phyloP scores from a whole-genome alignment of 64 coral and sea anemone genomes.

The Acropora yongei region DNA sequence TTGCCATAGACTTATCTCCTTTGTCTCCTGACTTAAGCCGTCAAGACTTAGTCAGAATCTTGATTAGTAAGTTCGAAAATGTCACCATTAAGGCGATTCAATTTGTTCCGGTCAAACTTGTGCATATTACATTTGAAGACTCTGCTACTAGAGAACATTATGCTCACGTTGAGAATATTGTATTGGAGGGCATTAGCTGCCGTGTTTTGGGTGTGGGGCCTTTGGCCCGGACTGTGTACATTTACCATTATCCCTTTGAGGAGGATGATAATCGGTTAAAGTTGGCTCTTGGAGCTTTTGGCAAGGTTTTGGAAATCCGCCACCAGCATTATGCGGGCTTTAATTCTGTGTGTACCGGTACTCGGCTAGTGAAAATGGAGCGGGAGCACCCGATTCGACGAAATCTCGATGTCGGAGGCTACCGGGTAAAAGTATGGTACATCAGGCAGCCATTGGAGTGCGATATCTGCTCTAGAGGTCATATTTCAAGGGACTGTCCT shows the following conservation, averaged over 20 bases:
- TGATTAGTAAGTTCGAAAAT: too few relatives aligned
- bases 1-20: too few relatives aligned
- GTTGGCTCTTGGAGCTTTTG: not conserved
- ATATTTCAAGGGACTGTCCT: not conserved
- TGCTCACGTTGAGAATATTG: not conserved
- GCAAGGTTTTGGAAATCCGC: not conserved
- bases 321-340: not conserved
- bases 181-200: not conserved
- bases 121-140: not conserved
- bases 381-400: not conserved
- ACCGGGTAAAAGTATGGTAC: not conserved
- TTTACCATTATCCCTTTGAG: not conserved
- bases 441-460: not conserved
- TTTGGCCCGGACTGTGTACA: not conserved
- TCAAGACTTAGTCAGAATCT: too few relatives aligned
- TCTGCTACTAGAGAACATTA: not conserved
- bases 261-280: not conserved
- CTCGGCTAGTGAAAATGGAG: not conserved
- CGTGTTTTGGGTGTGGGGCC: not conserved
- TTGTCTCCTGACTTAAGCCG: too few relatives aligned
- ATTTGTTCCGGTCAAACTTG: not conserved
- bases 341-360: not conserved
- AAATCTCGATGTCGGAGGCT: rapidly evolving
- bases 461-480: not conserved
- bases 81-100: not conserved